phyloP scores from a whole-genome alignment of 2,888 invertebrate species.

The Meiosimyza platycephala region DNA sequence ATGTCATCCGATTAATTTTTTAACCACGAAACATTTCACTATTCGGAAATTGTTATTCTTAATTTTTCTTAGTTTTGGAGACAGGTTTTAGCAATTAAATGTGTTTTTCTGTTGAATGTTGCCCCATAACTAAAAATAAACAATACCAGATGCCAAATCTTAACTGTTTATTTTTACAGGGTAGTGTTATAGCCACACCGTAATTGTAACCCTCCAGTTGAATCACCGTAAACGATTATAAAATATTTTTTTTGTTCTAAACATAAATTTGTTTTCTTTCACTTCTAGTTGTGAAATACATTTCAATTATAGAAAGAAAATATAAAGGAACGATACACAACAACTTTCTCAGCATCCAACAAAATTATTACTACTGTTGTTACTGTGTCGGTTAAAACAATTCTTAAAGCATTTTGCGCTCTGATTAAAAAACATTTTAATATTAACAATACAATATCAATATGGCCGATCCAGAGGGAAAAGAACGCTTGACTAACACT shows the following conservation, averaged over 20 bases:
- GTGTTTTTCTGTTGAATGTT: no score
- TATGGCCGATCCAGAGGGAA: slow-evolving; percentile 41
- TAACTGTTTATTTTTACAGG: no score
- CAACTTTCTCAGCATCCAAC: background rate
- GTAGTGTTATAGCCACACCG: no score
- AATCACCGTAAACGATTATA: no score
- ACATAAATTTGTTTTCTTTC: slow-evolving; percentile 45
- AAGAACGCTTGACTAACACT: slow-evolving; percentile 42
- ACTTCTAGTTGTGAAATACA: slow-evolving; percentile 48
- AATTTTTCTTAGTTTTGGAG: no score
- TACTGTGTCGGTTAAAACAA: slow-evolving; percentile 29
- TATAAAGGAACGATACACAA: slow-evolving; percentile 27
- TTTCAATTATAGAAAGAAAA: slow-evolving; percentile 42
- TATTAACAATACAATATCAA: background rate
- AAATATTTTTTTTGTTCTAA: slow-evolving; percentile 27
- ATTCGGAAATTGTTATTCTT: no score
- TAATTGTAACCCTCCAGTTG: no score
- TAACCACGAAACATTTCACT: no score
- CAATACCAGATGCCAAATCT: no score
- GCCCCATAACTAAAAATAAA: no score
- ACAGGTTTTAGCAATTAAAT: no score
- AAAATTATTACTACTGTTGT: slow-evolving; percentile 27
- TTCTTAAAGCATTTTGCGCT: slow-evolving; percentile 19
- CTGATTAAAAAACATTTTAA: background rate
- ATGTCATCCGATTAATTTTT: no score